Evolutionary conservation across 2,113 vertebrate genomes (phyloP), one percentile per base, ranked within the genome.

Genomic region (Gopherus evgoodei): DNA sequence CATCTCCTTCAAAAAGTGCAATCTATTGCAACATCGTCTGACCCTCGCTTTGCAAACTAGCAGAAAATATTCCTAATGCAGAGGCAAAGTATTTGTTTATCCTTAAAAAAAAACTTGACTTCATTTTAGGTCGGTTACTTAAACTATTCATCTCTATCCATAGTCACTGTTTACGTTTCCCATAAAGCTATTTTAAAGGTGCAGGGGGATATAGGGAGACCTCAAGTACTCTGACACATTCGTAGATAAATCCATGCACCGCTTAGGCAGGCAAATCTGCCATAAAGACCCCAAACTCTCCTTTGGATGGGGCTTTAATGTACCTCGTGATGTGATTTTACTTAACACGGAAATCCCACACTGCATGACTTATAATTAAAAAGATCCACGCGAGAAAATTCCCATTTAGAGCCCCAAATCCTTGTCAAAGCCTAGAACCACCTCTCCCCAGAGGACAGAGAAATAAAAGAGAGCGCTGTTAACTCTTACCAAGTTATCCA

Each of bases 401-500:
- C 78, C 52, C 82, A 47, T 95, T 95, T 94, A 42, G 38, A 59
- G 80, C 6, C 25, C 53, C 42, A 90, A 93, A 83, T 11, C 44
- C 59, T 84, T 84, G 59, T 84, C 47, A 84, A 49, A 62, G 44
- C 44, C n/a, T 22, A 22, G 42, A 24, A 13, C 57, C 49, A 91
- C 22, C 92, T 93, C 92, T 78, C 92, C 72, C n/a, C 79, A 90
- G 78, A 82, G 93, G 86, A 90, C 54, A 95, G 0, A 80, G 79
- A 91, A 95, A 81, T 88, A 22, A 72, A 86, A 81, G 90, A 35
- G 89, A 94, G 84, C 59, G 62, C 81, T 88, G 65, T 95, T 95
- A 94, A 93, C 94, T 97, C 99, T 99, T 99, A 99, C 99, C 99
- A 99, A 99, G 98, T 99, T 99, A 99, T 99, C 99, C 99, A 99